Evolutionary conservation across 2,113 vertebrate genomes (phyloP).

Genomic region (Salvator merianae): DNA sequence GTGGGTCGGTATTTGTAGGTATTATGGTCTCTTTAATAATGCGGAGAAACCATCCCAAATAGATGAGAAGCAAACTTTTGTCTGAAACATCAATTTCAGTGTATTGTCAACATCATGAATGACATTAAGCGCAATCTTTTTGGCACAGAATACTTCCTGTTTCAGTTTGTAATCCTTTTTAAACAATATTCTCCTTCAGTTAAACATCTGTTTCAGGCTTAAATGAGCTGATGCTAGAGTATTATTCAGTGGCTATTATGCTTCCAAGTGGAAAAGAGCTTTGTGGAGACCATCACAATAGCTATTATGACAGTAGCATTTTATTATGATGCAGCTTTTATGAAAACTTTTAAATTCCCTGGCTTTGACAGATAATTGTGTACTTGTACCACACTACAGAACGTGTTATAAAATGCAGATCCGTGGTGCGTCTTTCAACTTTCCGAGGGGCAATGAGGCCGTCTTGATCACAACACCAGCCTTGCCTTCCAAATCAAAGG

Average conservation of each 20-base stretch:
- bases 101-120: conserved; percentile 22
- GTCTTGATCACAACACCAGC: neutral
- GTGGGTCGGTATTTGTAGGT: conserved; percentile 69
- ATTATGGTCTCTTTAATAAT: conserved; percentile 54
- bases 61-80: conserved; percentile 71
- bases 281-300: conserved; percentile 35
- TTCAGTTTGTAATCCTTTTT: conserved; percentile 67
- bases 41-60: conserved; percentile 62
- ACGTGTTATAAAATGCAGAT: conserved; percentile 57
- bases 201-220: conserved; percentile 66
- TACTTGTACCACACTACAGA: conserved; percentile 48
- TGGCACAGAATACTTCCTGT: conserved; percentile 61
- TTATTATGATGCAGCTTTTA: conserved; percentile 47
- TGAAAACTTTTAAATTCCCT: conserved; percentile 31
- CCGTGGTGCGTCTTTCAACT: conserved; percentile 48
- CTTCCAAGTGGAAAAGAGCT: conserved; percentile 58
- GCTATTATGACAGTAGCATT: conserved; percentile 42
- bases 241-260: conserved; percentile 50
- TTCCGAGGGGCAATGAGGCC: conserved; percentile 41
- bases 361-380: conserved; percentile 62
- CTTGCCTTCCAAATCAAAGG: neutral
- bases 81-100: conserved; percentile 54
- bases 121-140: conserved; percentile 54
- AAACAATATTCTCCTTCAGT: conserved; percentile 61
- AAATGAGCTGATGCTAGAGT: conserved; percentile 53